phyloP scores from a whole-genome alignment of 2,113 vertebrate genomes.

The Phainopepla nitens region DNA sequence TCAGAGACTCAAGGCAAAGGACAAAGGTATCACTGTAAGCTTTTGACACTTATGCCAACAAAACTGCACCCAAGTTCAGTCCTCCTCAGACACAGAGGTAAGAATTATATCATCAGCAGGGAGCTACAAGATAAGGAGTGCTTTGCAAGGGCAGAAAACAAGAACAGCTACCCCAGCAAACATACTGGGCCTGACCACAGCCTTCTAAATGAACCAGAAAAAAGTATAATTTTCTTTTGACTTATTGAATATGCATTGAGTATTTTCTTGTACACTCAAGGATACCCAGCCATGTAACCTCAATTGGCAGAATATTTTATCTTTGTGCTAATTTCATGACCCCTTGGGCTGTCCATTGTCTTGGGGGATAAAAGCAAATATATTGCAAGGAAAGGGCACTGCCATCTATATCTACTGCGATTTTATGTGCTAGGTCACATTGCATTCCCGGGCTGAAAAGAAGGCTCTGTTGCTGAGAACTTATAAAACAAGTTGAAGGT shows the following conservation, averaged over 20 bases:
- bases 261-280: neutral
- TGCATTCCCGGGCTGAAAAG: conserved; percentile 3
- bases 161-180: neutral
- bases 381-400: neutral
- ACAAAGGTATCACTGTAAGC: neutral
- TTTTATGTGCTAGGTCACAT: conserved; percentile 20
- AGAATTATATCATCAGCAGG: neutral
- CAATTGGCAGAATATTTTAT: neutral
- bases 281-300: neutral
- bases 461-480: neutral
- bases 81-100: neutral
- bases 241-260: neutral
- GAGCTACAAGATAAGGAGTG: neutral
- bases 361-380: neutral
- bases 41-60: neutral
- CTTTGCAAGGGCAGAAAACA: neutral
- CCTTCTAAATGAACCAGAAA: neutral
- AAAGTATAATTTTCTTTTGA: neutral
- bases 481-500: neutral
- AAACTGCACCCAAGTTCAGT: neutral
- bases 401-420: conserved; percentile 23
- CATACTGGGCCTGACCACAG: neutral
- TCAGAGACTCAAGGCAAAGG: neutral
- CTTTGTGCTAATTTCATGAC: neutral
- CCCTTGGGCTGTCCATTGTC: neutral